Evolutionary conservation across 2,888 invertebrate genomes (phyloP).

Genomic region (Napeogenes sylphis): DNA sequence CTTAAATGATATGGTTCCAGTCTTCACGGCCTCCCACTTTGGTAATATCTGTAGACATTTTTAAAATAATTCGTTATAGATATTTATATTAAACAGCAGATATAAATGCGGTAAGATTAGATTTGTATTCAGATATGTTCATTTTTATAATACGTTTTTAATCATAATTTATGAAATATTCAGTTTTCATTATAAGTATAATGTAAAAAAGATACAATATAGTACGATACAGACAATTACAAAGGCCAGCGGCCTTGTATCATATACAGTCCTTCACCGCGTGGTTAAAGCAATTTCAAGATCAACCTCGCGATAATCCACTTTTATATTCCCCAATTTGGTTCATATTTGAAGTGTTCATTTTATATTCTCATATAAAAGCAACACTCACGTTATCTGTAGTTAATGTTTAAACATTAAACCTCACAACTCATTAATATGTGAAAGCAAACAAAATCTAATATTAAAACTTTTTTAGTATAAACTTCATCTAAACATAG

Average conservation of each 20-base stretch:
- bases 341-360: constrained; percentile 1
- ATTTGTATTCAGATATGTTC: too few species aligned
- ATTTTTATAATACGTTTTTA: too few species aligned
- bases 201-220: not conserved
- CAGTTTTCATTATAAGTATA: too few species aligned
- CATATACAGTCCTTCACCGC: constrained; percentile 24
- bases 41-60: constrained; percentile 83
- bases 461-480: too few species aligned
- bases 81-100: not conserved
- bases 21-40: constrained; percentile 93
- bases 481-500: not conserved
- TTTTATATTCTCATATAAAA: not conserved
- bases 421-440: too few species aligned
- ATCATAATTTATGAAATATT: too few species aligned
- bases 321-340: constrained; percentile 1
- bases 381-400: not conserved
- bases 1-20: constrained; percentile 94
- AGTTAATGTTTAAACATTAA: not conserved
- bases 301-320: constrained; percentile 26
- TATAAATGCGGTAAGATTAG: too few species aligned
- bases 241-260: constrained; percentile 25
- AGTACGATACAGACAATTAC: constrained; percentile 26
- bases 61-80: not conserved
- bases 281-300: constrained; percentile 24
- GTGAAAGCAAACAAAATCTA: too few species aligned